A percentile compares a stretch with the other conserved stretches of the same genome.
Evolutionary conservation across 1,140 invertebrate genomes (phyloP).

Genomic region (Bactericera cockerelli): DNA sequence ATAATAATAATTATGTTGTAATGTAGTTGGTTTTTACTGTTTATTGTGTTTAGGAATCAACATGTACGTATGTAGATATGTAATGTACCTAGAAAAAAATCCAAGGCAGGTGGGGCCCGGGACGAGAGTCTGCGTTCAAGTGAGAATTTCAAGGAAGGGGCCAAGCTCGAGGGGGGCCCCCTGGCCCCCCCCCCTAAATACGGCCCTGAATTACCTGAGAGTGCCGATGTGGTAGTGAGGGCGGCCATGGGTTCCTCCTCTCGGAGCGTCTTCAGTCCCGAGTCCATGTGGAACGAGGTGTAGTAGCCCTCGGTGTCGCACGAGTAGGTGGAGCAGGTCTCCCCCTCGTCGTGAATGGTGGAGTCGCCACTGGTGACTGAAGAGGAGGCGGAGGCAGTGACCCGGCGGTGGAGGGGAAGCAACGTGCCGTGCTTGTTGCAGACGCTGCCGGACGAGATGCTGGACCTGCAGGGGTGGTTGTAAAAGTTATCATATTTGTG

Average conservation of each 20-base stretch:
- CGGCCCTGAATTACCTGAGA: conserved; percentile 35
- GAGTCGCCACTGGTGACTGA: conserved; percentile 73
- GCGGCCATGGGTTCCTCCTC: conserved; percentile 46
- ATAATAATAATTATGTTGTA: too few species aligned
- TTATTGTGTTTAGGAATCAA: too few species aligned
- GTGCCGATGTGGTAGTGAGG: conserved; percentile 25
- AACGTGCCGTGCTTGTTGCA: conserved; percentile 21
- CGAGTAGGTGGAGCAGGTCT: conserved; percentile 83
- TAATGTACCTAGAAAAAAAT: too few species aligned
- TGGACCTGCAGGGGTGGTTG: conserved; percentile 37
- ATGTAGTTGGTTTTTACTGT: too few species aligned
- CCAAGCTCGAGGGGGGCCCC: too few species aligned
- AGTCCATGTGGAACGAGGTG: conserved; percentile 92
- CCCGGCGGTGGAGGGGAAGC: neutral
- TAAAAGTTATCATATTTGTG: too few species aligned
- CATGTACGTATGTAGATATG: too few species aligned
- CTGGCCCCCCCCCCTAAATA: too few species aligned
- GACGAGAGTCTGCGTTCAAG: too few species aligned
- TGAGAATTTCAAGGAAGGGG: too few species aligned
- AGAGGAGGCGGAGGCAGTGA: conserved; percentile 36
- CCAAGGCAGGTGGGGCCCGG: too few species aligned
- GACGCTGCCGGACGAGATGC: conserved; percentile 41
- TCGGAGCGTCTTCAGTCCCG: conserved; percentile 69
- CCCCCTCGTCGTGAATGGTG: conserved; percentile 71
- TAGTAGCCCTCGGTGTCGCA: conserved; percentile 95